These are phyloP conservation scores for Sylvilagus floridanus DNA, from an alignment of 2,797 vertebrate genomes.

Conservation along the genomic window DNA sequence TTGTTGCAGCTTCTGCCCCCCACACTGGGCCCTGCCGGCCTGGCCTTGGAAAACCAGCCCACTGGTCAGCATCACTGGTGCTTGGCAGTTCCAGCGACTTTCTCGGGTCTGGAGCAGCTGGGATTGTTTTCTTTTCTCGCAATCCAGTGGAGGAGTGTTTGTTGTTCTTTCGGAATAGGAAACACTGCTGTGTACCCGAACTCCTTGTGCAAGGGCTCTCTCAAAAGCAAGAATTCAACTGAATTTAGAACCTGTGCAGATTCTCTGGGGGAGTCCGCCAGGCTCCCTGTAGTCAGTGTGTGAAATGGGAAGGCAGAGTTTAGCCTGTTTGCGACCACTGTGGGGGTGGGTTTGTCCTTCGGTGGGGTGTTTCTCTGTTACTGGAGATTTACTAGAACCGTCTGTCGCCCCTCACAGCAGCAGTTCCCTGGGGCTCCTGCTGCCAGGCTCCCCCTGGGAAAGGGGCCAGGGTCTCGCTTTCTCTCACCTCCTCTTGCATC, in stretches of 20 bases:
- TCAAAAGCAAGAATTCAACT: conserved; percentile 64
- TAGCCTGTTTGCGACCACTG: background rate
- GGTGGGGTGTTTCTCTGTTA: background rate
- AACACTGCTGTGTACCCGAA: conserved; percentile 66
- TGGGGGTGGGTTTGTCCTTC: background rate
- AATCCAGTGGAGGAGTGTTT: conserved; percentile 75
- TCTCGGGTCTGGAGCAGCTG: conserved; percentile 66
- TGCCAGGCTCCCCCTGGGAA: background rate
- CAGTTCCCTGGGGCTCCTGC: background rate
- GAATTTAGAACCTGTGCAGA: conserved; percentile 65
- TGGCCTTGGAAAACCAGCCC: background rate
- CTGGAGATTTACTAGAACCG: background rate
- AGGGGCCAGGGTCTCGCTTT: background rate
- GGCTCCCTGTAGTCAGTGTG: conserved; percentile 55
- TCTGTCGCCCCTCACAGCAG: background rate
- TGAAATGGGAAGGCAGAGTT: conserved; percentile 60
- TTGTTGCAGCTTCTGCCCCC: background rate
- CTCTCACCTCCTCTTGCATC: background rate
- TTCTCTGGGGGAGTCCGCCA: background rate
- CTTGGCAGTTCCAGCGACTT: conserved; percentile 74
- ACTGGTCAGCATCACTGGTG: conserved; percentile 51
- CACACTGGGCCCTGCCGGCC: background rate
- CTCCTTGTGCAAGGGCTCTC: conserved; percentile 73
- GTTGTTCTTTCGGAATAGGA: conserved; percentile 81
- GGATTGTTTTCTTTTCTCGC: conserved; percentile 80